Conservation (phyloP, 1,140 invertebrate species). For the Drosophila ogumai region DNA sequence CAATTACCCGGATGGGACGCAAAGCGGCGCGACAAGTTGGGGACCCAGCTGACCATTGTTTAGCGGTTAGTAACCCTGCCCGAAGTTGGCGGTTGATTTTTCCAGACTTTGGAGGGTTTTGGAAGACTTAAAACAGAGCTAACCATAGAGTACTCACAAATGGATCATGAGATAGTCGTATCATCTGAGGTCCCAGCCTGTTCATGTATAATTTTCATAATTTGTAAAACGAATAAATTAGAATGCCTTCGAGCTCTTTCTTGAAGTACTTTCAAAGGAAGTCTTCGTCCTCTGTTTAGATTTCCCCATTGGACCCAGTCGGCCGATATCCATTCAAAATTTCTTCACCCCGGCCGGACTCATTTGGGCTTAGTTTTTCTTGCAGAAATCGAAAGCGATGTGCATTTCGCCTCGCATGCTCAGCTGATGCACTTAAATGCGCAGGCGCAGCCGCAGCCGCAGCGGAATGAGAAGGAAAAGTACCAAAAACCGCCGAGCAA, state of each 20-base stretch:
- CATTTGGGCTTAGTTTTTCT: constrained; percentile 32
- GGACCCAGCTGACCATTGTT: constrained; percentile 66
- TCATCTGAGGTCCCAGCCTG: background rate
- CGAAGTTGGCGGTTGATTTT: background rate
- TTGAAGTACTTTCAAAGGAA: background rate
- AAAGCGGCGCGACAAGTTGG: constrained; percentile 41
- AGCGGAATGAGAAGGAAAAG: constrained; percentile 33
- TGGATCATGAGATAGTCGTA: background rate
- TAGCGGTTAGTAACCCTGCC: constrained; percentile 64
- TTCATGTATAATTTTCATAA: too few species aligned
- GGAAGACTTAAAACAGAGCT: background rate
- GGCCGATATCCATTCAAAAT: constrained; percentile 19
- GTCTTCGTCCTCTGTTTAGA: background rate
- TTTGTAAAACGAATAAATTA: background rate
- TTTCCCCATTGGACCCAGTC: background rate
- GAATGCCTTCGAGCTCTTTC: background rate
- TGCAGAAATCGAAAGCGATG: constrained; percentile 69
- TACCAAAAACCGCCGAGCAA: constrained; percentile 61
- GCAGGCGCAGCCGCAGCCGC: constrained; percentile 45
- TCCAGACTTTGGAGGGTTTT: constrained; percentile 1
- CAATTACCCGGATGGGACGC: constrained; percentile 57
- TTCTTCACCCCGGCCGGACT: constrained; percentile 17
- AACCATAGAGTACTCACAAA: background rate
- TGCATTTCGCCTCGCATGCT: constrained; percentile 65
- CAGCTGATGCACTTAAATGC: constrained; percentile 77